These are phyloP conservation scores for Ochlodes sylvanus DNA, from an alignment of 2,888 invertebrate species.

Conservation along the genomic window DNA sequence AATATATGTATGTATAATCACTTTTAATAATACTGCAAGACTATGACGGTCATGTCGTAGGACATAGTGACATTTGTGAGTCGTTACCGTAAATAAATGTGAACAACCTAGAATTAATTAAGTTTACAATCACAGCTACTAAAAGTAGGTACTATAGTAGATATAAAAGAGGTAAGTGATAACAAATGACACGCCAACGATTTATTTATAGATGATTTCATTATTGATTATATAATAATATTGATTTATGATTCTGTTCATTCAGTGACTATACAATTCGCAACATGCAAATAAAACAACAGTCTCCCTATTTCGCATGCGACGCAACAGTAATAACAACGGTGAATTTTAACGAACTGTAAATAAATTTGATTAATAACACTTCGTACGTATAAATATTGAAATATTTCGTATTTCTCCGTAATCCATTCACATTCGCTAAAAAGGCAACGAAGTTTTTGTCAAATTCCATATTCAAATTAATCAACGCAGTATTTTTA, in stretches of 20 bases:
- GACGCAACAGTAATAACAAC: constrained; percentile 35
- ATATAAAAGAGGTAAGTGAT: no score
- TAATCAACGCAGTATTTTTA: background rate
- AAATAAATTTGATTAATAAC: constrained; percentile 37
- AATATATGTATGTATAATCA: no score
- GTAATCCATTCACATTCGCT: constrained; percentile 25
- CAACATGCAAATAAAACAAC: constrained; percentile 19
- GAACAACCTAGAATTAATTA: no score
- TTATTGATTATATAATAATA: no score
- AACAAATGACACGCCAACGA: no score
- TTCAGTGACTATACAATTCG: constrained; percentile 27
- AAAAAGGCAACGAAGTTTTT: constrained; percentile 25
- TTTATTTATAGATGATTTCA: background rate
- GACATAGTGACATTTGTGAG: no score
- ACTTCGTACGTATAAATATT: constrained; percentile 32
- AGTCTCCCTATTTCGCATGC: constrained; percentile 26
- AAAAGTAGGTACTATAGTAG: no score
- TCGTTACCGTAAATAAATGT: background rate
- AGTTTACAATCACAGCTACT: no score
- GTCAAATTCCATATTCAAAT: constrained; percentile 25
- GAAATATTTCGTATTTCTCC: constrained; percentile 22
- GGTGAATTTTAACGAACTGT: constrained; percentile 37
- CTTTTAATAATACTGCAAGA: no score
- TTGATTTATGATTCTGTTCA: no score
- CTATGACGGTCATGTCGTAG: no score